Evolutionary conservation across 2,797 vertebrate genomes (phyloP).

Genomic region (Pseudochaenichthys georgianus): DNA sequence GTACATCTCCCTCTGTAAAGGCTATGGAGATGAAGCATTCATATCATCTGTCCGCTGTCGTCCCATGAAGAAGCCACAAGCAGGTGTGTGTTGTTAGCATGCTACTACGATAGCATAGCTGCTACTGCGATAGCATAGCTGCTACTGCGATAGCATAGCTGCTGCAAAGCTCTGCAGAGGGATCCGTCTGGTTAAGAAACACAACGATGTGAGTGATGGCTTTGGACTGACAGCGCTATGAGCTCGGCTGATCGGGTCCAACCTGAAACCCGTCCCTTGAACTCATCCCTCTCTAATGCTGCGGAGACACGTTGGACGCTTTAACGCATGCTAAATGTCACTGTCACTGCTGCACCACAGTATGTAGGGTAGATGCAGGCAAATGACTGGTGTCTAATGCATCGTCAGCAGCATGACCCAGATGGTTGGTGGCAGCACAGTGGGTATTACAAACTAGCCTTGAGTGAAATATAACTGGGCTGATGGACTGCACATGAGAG

Average conservation of each 20-base stretch:
- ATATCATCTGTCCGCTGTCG: constrained; percentile 21
- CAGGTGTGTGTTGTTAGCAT: constrained; percentile 16
- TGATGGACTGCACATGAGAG: constrained; percentile 35
- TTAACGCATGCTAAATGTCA: constrained; percentile 12
- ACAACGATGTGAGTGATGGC: background rate
- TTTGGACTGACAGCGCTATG: constrained; percentile 23
- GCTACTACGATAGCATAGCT: background rate
- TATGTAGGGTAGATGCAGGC: constrained; percentile 39
- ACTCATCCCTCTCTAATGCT: constrained; percentile 24
- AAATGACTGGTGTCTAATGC: constrained; percentile 59
- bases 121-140: background rate
- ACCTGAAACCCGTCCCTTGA: constrained; percentile 16
- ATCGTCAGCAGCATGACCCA: constrained; percentile 63
- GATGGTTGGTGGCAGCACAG: constrained; percentile 54
- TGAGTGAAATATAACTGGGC: constrained; percentile 15
- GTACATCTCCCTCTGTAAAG: background rate
- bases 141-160: background rate
- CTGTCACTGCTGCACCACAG: constrained; percentile 6
- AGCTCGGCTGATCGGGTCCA: constrained; percentile 7
- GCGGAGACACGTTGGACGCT: constrained; percentile 27
- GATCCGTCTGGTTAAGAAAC: constrained; percentile 35
- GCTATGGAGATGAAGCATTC: constrained; percentile 26
- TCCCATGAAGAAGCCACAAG: constrained; percentile 16
- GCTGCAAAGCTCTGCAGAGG: constrained; percentile 20
- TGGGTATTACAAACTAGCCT: constrained; percentile 41